Evolutionary conservation across 2,888 invertebrate species (phyloP), one percentile per base, ranked within the genome.

Genomic region (Selenia dentaria): DNA sequence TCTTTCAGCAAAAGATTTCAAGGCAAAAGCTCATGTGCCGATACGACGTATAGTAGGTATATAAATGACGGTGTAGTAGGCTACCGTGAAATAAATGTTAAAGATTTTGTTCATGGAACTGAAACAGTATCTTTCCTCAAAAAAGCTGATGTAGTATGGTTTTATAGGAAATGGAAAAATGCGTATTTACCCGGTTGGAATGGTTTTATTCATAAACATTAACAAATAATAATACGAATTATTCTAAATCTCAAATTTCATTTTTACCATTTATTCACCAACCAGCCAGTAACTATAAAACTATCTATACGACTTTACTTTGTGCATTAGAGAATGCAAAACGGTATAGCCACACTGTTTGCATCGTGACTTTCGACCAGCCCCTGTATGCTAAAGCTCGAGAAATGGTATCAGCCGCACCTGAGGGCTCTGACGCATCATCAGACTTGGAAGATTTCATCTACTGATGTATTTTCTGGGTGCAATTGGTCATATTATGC

Each of bases 401-500:
- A 3, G 20, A 22, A 22, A 22, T 22, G 2, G 20, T 22, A 22
- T 22, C 20, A 4, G 20, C 20, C 6, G 20, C 20, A 22, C 20
- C 20, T 22, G 20, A 51, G 6, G 20, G 20, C 2, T 22, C 20
- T 3, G 20, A 22, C 2, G 2, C 6, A 6, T 22, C 20, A 22
- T 22, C 4, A 22, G 20, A 22, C 20, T 22, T 3, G 20, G 20
- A 22, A 6, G 20, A 48, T 77, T 77, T 61, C 72, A 78, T 64
- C 43, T 74, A 58, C 34, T 65, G 16, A 67, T 64, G 64, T 62
- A 57, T 1, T 49, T 47, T 36, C 3, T 74, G 14, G 67, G 67
- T 9, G 35, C 47, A 3, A 62, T 71, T 3, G 70, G 67, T 6
- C 18, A 50, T 34, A 53, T 72, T 11, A 74, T 73, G 71, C 41